Evolutionary conservation across 2,888 invertebrate species (phyloP).

Genomic region (Calameuta idolon): DNA sequence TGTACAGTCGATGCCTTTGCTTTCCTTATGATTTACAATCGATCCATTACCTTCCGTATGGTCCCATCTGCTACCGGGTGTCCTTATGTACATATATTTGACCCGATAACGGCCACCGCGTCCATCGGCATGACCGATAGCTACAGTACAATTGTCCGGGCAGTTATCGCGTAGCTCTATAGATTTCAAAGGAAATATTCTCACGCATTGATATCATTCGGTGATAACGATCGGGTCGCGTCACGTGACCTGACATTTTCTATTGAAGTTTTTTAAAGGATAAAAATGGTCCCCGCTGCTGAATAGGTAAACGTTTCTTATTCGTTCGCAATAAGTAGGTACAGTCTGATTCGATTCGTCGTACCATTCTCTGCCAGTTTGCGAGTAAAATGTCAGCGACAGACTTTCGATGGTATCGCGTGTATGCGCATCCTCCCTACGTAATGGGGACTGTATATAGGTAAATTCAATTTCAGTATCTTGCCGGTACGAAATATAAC

Average conservation of each 20-base stretch:
- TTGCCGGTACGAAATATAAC: not conserved
- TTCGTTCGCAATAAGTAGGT: not conserved
- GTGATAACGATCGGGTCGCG: not conserved
- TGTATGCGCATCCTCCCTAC: not conserved
- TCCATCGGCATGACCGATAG: not conserved
- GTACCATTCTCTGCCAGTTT: not conserved
- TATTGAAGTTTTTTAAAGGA: not conserved
- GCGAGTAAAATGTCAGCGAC: not conserved
- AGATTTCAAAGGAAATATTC: not conserved
- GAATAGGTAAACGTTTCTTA: not conserved
- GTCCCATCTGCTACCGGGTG: not conserved
- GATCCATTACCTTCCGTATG: not conserved
- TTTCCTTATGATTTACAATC: not conserved
- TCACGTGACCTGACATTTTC: not conserved
- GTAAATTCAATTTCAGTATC: conserved; percentile 8
- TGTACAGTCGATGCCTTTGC: not conserved
- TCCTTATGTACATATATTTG: not conserved
- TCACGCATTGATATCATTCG: not conserved
- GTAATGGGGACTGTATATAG: conserved; percentile 7
- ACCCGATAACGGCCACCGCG: not conserved
- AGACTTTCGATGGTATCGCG: not conserved
- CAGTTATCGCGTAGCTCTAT: not conserved
- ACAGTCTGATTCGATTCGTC: not conserved
- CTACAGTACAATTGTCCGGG: not conserved
- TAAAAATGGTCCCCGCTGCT: not conserved